Evolutionary conservation across 2,113 vertebrate genomes (phyloP).

Genomic region (Scomber japonicus): DNA sequence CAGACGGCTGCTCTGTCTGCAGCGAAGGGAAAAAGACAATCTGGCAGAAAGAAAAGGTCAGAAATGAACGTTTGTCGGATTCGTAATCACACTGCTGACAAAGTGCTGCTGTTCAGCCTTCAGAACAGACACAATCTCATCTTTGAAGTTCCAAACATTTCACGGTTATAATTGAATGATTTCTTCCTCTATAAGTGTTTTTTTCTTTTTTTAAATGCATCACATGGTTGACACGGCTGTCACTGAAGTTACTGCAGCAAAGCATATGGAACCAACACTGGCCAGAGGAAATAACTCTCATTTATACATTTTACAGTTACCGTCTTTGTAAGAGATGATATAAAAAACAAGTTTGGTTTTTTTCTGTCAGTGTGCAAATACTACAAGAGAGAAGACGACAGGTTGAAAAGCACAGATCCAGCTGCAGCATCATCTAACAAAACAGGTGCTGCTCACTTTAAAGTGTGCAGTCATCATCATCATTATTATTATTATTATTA

Average conservation of each 20-base stretch:
- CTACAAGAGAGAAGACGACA: neutral
- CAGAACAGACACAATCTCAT: neutral
- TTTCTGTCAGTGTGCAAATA: conserved; percentile 33
- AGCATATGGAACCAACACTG: neutral
- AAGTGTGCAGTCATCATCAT: neutral
- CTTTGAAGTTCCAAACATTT: neutral
- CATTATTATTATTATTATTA: neutral
- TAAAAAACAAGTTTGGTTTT: neutral
- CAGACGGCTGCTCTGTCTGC: neutral
- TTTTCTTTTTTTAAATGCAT: neutral
- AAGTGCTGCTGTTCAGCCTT: neutral
- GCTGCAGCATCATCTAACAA: neutral
- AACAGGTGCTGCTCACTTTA: neutral
- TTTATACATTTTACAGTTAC: conserved; percentile 30
- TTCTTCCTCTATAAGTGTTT: neutral
- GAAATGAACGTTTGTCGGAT: neutral
- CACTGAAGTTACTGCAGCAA: too few relatives aligned
- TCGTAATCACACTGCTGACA: neutral
- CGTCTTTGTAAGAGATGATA: neutral
- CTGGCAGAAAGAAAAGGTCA: neutral
- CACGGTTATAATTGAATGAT: neutral
- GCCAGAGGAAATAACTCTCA: neutral
- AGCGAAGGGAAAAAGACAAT: neutral
- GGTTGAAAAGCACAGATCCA: neutral
- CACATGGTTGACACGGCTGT: neutral